A percentile compares a stretch with the other conserved stretches of the same genome.
phyloP scores from a whole-genome alignment of 2,797 vertebrate genomes.

The Cossypha dichroa region DNA sequence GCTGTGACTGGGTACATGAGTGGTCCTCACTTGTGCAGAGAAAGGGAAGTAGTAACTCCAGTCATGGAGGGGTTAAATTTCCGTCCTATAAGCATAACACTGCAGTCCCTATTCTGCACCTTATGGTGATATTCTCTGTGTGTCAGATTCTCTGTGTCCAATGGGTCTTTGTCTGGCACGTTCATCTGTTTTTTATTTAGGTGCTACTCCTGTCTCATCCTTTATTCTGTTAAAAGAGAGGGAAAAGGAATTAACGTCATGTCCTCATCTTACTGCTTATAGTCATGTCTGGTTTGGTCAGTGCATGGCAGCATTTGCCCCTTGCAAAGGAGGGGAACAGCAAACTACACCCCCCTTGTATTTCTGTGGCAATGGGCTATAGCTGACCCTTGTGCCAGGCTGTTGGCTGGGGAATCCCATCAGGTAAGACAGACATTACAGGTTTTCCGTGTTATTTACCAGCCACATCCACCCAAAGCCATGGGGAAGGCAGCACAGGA shows the following conservation, averaged over 20 bases:
- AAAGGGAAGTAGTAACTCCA: background rate
- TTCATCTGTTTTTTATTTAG: background rate
- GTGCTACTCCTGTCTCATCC: background rate
- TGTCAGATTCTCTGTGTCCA: rapidly evolving
- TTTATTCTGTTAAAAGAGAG: background rate
- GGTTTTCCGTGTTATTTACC: background rate
- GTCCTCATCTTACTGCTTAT: background rate
- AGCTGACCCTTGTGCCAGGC: background rate
- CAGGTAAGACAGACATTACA: background rate
- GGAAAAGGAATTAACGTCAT: background rate
- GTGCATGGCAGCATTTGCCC: background rate
- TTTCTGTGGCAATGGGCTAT: background rate
- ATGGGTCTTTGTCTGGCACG: background rate
- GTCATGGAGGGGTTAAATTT: background rate
- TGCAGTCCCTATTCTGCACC: background rate
- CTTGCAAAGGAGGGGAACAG: background rate
- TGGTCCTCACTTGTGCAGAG: background rate
- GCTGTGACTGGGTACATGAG: rapidly evolving
- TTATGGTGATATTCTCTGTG: background rate
- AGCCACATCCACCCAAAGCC: background rate
- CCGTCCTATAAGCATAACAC: background rate
- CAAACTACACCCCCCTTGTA: background rate
- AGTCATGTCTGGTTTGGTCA: background rate
- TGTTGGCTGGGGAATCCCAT: background rate
- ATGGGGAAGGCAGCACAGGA: background rate